phyloP scores from a whole-genome alignment of 2,113 vertebrate genomes.

The Alethe castanea region DNA sequence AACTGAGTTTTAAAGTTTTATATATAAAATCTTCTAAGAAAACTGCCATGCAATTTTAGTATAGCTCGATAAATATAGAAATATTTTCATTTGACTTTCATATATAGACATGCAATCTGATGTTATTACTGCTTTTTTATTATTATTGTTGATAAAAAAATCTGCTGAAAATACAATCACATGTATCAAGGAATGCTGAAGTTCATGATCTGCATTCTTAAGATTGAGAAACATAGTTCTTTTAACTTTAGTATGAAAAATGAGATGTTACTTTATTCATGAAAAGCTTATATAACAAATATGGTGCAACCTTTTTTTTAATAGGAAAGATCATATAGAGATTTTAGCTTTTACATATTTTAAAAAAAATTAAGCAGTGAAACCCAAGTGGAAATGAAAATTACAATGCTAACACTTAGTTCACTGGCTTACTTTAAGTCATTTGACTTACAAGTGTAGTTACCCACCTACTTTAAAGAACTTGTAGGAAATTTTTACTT shows the following conservation, averaged over 20 bases:
- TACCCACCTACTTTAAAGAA: neutral
- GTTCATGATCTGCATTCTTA: neutral
- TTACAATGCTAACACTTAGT: neutral
- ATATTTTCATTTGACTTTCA: neutral
- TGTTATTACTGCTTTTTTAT: neutral
- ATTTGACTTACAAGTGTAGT: neutral
- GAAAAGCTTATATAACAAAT: neutral
- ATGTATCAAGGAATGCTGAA: neutral
- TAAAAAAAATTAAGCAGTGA: neutral
- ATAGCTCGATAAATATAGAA: neutral
- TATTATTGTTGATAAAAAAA: neutral
- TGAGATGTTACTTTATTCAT: neutral
- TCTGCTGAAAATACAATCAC: neutral
- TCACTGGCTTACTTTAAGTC: neutral
- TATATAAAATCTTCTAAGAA: neutral
- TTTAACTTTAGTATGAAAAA: neutral
- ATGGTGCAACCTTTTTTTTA: neutral
- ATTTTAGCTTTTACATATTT: neutral
- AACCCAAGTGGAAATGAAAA: neutral
- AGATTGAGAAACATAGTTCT: neutral
- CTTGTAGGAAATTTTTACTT: neutral
- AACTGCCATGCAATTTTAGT: neutral
- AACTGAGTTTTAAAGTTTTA: neutral
- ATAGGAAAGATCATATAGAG: neutral
- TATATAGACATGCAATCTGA: neutral